Base-by-base conservation (phyloP, 2,888 invertebrate species). In the Heteromurus nitidus region DNA sequence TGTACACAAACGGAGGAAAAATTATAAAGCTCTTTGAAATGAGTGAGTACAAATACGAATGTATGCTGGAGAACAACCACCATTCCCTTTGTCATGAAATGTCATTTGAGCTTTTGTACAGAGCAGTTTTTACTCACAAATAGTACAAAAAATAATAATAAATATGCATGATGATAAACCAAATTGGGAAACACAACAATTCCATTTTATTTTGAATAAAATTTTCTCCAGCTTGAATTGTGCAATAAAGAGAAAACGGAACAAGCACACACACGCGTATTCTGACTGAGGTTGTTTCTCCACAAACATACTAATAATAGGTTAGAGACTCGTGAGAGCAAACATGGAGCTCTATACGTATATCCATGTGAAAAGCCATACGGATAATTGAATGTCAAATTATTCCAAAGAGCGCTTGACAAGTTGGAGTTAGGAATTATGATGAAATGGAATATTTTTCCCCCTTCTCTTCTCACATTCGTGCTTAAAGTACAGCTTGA, bases 1-100 rank as follows among this genome's bases (percentile, higher is more conserved):
- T 47, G 11, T 53, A 55, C 31, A n/a, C 26, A 31, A 26, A 24
- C 47, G 16, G 31, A 36, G 42, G 30, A 47, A 60, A 74, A 74
- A 74, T 74, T 47, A 64, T n/a, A 72, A 74, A 53, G 53, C 64
- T 64, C 50, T 50, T 36, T 20, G 36, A 3, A 55, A 22, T 55
- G 55, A 20, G 55, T 55, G 22, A 55, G 11, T 18, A 5, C 50
- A n/a, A n/a, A n/a, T n/a, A n/a, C n/a, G n/a, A n/a, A n/a, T n/a
- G n/a, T n/a, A n/a, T n/a, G n/a, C n/a, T n/a, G n/a, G n/a, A n/a
- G n/a, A n/a, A n/a, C n/a, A 9, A 36, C 36, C 7, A 5, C 13
- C 36, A 9, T 13, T 36, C 36, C 36, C 36, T 36, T n/a, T 55
- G 55, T 22, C 7, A 13, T 36, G 50, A 55, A 55, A 55, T 22